phyloP scores from a whole-genome alignment of 2,888 invertebrate species.

The Rhagophthalmus giganteus region DNA sequence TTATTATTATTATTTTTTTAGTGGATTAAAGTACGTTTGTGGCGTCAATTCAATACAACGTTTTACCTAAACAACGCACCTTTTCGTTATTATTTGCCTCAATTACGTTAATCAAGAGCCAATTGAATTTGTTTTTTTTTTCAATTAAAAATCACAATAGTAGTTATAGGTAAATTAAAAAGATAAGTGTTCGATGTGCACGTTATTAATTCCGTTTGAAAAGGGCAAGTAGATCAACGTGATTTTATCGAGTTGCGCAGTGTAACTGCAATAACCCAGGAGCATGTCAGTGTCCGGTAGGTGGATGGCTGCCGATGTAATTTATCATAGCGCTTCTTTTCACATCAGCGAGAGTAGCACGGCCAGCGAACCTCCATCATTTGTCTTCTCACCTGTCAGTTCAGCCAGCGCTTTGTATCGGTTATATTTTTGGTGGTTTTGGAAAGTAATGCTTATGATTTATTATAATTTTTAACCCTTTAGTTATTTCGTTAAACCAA shows the following conservation, averaged over 20 bases:
- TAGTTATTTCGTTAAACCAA: constrained; percentile 44
- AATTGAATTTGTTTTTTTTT: no score
- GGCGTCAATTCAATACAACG: no score
- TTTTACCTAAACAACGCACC: no score
- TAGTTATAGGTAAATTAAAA: no score
- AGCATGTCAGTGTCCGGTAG: constrained; percentile 47
- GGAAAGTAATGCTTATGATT: constrained; percentile 44
- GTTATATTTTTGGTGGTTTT: constrained; percentile 47
- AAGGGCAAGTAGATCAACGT: constrained; percentile 17
- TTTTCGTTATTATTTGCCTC: no score
- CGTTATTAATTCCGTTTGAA: no score
- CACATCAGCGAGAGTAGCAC: constrained; percentile 42
- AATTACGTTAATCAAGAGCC: no score
- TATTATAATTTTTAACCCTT: constrained; percentile 50
- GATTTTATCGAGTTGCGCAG: constrained; percentile 18
- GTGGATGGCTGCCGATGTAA: constrained; percentile 49
- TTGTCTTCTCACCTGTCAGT: constrained; percentile 54
- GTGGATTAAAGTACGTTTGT: no score
- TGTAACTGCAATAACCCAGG: constrained; percentile 29
- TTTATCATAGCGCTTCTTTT: constrained; percentile 52
- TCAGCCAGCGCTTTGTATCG: constrained; percentile 51
- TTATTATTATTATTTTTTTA: no score
- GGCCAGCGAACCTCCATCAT: constrained; percentile 46
- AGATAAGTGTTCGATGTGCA: no score
- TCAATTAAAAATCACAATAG: no score